These are phyloP conservation scores for Trialeurodes vaporariorum DNA, from an alignment of 1,140 invertebrate genomes.

Conservation along the genomic window DNA sequence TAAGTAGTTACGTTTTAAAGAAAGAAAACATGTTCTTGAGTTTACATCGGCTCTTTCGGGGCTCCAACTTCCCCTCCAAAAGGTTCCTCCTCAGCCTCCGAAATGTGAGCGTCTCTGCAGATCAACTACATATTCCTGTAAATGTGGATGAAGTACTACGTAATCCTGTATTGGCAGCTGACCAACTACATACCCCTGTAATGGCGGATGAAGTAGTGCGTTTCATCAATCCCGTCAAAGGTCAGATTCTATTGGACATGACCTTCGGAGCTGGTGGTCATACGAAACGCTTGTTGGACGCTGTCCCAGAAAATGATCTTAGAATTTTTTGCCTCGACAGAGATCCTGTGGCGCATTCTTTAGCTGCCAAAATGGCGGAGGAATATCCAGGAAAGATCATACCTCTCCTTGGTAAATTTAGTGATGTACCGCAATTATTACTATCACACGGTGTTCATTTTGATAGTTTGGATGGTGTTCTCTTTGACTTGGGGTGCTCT, in stretches of 20 bases:
- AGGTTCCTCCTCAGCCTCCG: too few relatives aligned
- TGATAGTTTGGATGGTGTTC: slow-evolving; percentile 66
- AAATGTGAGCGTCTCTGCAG: background rate
- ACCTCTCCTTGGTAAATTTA: slow-evolving; percentile 75
- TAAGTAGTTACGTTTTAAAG: too few relatives aligned
- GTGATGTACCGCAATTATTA: slow-evolving; percentile 64
- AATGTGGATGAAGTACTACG: background rate
- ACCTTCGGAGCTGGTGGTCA: slow-evolving; percentile 94
- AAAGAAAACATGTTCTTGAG: too few relatives aligned
- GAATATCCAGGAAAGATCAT: slow-evolving; percentile 56
- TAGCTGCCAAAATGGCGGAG: slow-evolving; percentile 47
- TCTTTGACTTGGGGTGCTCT: slow-evolving; percentile 92
- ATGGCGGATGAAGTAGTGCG: slow-evolving; percentile 55
- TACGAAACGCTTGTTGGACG: slow-evolving; percentile 46
- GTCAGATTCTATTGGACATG: slow-evolving; percentile 66
- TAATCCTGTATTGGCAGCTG: background rate
- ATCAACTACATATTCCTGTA: background rate
- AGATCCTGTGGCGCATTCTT: slow-evolving; percentile 63
- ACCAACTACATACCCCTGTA: slow-evolving; percentile 49
- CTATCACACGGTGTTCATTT: slow-evolving; percentile 41
- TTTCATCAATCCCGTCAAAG: slow-evolving; percentile 46
- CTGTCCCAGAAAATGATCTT: slow-evolving; percentile 34
- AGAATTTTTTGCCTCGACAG: slow-evolving; percentile 73
- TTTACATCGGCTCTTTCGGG: too few relatives aligned
- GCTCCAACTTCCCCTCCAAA: too few relatives aligned